These are phyloP conservation scores for Fissipunctia ypsillon DNA, from an alignment of 2,888 invertebrate genomes.

Conservation along the genomic window DNA sequence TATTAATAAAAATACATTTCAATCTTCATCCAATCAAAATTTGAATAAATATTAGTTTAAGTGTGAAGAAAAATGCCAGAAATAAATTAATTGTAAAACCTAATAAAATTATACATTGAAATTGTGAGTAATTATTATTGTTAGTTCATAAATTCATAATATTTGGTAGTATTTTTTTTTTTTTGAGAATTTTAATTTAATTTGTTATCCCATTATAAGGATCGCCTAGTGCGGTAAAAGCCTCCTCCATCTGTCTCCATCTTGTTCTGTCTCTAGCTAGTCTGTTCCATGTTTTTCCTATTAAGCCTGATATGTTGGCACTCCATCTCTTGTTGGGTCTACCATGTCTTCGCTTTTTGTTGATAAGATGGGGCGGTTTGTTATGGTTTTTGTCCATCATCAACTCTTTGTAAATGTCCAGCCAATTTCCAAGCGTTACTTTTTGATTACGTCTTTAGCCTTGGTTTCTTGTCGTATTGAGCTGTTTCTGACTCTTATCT, in stretches of 20 bases:
- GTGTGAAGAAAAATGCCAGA: background rate
- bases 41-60: background rate
- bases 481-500: background rate
- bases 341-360: background rate
- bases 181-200: too few species aligned
- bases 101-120: background rate
- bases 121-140: too few species aligned
- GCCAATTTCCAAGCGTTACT: background rate
- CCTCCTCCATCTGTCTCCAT: background rate
- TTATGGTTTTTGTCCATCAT: background rate
- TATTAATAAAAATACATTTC: too few species aligned
- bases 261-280: background rate
- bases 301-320: background rate
- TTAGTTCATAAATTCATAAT: too few species aligned
- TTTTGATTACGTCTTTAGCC: background rate
- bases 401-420: background rate
- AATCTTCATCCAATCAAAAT: too few species aligned
- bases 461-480: background rate
- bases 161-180: too few species aligned
- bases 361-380: background rate
- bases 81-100: background rate
- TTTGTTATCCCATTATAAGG: too few species aligned
- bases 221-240: too few species aligned
- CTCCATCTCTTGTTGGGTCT: background rate
- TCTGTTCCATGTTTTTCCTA: background rate